Base-by-base conservation (phyloP, 2,797 vertebrate species). In the Anguilla anguilla region DNA sequence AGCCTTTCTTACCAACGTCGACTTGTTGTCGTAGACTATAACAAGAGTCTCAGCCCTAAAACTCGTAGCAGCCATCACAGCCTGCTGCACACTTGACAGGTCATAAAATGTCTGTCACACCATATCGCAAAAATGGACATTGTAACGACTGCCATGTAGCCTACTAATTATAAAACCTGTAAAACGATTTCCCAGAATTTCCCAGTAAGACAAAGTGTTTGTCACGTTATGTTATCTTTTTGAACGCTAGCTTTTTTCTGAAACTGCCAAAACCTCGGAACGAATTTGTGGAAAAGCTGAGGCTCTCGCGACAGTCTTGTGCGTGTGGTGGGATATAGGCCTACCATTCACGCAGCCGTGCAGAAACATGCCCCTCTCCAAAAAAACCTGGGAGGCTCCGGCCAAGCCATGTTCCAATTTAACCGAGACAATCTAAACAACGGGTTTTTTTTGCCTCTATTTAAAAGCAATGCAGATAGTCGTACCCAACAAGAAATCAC, bases 391-490 rank as follows among this genome's bases (percentile, higher is more conserved):
- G 82, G 88, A 91, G 91, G 89, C 86, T 90, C 49, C 88, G 89
- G 35, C 6, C 67, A 72, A 61, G 86, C 81, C 43, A 84, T 85
- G 83, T 87, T 89, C 84, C 88, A 86, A 85, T 83, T 87, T 82
- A 89, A 84, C 74, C 87, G 83, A 35, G 72, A 79, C 86, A 88
- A 90, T 89, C 88, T 83, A 90, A 93, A 91, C 92, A 89, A 90
- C 84, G 87, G 51, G 39, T 43, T 43, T 39, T 61, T 85, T 84
- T 86, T 79, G 53, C 72, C 74, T 57, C 28, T 88, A 87, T 89
- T 90, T 87, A 92, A 90, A 92, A 82, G 89, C 59, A 74, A 89
- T 87, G 83, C 89, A 90, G 89, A 91, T 87, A 91, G 87, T 87
- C 89, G 69, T 72, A 89, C 39, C 81, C 89, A 92, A 90, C 79